Percentiles rank a stretch among this genome's conserved stretches.
phyloP scores from a whole-genome alignment of 2,888 invertebrate species.

The Drosophila longiperda region DNA sequence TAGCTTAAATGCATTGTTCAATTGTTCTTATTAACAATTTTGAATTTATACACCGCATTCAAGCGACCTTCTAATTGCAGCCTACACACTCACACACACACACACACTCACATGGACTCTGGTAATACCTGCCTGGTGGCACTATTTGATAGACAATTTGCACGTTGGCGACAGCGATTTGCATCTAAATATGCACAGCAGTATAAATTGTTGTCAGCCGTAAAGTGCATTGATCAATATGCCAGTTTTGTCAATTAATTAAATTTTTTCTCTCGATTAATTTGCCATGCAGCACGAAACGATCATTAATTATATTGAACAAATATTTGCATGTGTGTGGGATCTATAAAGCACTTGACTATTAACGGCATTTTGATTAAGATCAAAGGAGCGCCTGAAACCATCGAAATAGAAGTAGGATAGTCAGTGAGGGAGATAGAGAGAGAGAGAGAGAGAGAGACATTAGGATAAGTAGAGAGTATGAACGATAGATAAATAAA shows the following conservation, averaged over 20 bases:
- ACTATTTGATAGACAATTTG: constrained; percentile 62
- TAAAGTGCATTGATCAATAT: constrained; percentile 74
- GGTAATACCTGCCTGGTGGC: constrained; percentile 53
- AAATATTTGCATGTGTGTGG: constrained; percentile 31
- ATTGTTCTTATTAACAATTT: constrained; percentile 32
- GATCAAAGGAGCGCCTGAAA: neutral
- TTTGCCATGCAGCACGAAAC: constrained; percentile 60
- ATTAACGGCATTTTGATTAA: constrained; percentile 15
- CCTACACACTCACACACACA: constrained; percentile 31
- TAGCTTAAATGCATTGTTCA: constrained; percentile 35
- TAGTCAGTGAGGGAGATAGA: neutral
- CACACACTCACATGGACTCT: constrained; percentile 12
- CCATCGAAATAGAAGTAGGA: neutral
- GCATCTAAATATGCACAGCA: constrained; percentile 59
- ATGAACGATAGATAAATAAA: neutral
- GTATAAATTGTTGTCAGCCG: constrained; percentile 65
- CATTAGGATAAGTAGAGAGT: neutral
- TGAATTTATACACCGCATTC: constrained; percentile 60
- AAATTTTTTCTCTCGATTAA: constrained; percentile 68
- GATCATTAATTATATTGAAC: constrained; percentile 64
- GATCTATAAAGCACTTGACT: constrained; percentile 20
- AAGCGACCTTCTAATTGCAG: constrained; percentile 43
- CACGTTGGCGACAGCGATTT: constrained; percentile 77
- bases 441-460: neutral
- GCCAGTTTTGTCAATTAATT: constrained; percentile 77